Conservation (phyloP, 1,140 invertebrate genomes). For the Drosophila nasuta region DNA sequence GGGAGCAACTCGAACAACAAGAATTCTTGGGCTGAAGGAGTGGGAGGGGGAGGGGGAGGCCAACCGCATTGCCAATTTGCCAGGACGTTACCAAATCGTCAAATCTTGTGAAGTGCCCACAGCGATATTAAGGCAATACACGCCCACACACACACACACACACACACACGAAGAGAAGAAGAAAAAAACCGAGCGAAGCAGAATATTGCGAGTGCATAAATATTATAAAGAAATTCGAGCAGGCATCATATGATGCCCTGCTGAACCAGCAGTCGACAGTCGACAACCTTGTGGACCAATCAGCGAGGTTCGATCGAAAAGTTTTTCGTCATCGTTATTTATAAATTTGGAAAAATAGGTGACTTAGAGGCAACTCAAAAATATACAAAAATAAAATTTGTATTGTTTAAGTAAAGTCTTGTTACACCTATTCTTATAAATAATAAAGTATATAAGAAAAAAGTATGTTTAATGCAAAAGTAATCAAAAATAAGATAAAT, state of each 20-base stretch:
- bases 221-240: conserved; percentile 61
- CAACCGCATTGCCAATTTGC: conserved; percentile 26
- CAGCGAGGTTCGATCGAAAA: conserved; percentile 2
- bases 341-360: no score
- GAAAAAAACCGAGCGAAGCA: neutral
- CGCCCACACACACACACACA: conserved; percentile 4
- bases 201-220: conserved; percentile 48
- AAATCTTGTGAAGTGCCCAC: conserved; percentile 31
- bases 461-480: no score
- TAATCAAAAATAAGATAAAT: no score
- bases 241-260: conserved; percentile 14
- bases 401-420: no score
- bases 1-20: conserved; percentile 14
- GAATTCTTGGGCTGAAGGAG: neutral
- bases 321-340: neutral
- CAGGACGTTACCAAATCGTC: conserved; percentile 21
- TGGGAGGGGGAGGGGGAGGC: neutral
- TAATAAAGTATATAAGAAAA: no score
- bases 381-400: no score
- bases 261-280: neutral
- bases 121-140: conserved; percentile 16
- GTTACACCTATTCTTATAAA: no score
- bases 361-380: no score
- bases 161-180: neutral
- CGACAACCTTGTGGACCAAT: neutral